phyloP scores from a whole-genome alignment of 2,888 invertebrate species.

The Branchellion lobata region DNA sequence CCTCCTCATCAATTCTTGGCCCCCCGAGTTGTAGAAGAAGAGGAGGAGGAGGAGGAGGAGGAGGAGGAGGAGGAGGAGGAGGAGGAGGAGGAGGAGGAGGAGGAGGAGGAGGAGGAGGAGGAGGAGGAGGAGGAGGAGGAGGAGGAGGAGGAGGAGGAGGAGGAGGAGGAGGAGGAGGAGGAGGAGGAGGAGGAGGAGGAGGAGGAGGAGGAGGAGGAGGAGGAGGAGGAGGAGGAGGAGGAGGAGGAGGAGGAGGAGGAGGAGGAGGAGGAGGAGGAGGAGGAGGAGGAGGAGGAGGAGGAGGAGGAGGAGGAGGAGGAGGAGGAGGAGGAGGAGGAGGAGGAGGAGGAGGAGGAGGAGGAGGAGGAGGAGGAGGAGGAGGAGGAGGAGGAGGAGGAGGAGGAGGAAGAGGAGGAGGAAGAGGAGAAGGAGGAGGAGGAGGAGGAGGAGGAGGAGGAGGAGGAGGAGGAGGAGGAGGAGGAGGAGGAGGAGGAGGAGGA shows the following conservation, averaged over 20 bases:
- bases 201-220: too few relatives aligned
- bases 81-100: conserved; percentile 58
- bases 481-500: neutral
- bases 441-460: neutral
- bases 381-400: neutral
- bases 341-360: neutral
- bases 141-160: neutral
- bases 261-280: neutral
- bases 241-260: neutral
- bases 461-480: neutral
- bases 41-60: conserved; percentile 7
- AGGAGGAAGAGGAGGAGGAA: too few relatives aligned
- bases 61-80: conserved; percentile 45
- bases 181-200: too few relatives aligned
- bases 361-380: neutral
- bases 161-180: too few relatives aligned
- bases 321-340: conserved; percentile 13
- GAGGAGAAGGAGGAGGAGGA: neutral
- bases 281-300: neutral
- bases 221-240: neutral
- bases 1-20: conserved; percentile 26
- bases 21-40: conserved; percentile 13
- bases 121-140: conserved; percentile 51
- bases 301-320: conserved; percentile 5
- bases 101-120: conserved; percentile 57